phyloP scores from a whole-genome alignment of 1,140 invertebrate genomes.

The Aphidius gifuensis region DNA sequence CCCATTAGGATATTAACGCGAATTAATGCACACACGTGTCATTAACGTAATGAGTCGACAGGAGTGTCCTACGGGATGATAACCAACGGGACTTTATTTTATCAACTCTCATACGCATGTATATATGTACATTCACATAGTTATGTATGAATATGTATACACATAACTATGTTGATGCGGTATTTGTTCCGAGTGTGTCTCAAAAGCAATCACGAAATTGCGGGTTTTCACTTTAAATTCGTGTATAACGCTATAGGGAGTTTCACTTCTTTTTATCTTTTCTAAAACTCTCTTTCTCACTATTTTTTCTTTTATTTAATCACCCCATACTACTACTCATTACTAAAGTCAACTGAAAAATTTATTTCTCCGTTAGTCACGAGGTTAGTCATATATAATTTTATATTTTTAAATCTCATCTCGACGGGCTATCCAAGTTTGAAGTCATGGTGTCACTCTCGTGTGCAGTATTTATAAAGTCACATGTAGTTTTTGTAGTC shows the following conservation, averaged over 20 bases:
- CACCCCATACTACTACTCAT: too few relatives aligned
- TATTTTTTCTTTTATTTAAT: too few relatives aligned
- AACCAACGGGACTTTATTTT: constrained; percentile 3
- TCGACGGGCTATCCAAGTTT: too few relatives aligned
- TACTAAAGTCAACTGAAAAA: too few relatives aligned
- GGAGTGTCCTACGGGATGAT: constrained; percentile 30
- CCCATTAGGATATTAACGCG: constrained; percentile 56
- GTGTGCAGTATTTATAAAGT: too few relatives aligned
- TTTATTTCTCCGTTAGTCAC: too few relatives aligned
- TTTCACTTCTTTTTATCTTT: background rate
- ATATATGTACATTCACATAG: background rate
- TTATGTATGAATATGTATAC: too few relatives aligned
- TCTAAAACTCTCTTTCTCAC: too few relatives aligned
- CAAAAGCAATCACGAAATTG: constrained; percentile 55
- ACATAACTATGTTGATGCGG: background rate
- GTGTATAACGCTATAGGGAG: background rate
- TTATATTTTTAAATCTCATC: too few relatives aligned
- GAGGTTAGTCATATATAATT: too few relatives aligned
- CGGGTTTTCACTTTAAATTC: constrained; percentile 32
- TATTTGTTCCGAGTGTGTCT: constrained; percentile 40
- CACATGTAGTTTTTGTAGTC: too few relatives aligned
- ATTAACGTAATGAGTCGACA: constrained; percentile 55
- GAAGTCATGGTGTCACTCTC: too few relatives aligned
- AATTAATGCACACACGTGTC: constrained; percentile 54
- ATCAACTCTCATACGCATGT: background rate